Base-by-base conservation (phyloP, 2,888 invertebrate species). In the Drosophila kambysellisi region DNA sequence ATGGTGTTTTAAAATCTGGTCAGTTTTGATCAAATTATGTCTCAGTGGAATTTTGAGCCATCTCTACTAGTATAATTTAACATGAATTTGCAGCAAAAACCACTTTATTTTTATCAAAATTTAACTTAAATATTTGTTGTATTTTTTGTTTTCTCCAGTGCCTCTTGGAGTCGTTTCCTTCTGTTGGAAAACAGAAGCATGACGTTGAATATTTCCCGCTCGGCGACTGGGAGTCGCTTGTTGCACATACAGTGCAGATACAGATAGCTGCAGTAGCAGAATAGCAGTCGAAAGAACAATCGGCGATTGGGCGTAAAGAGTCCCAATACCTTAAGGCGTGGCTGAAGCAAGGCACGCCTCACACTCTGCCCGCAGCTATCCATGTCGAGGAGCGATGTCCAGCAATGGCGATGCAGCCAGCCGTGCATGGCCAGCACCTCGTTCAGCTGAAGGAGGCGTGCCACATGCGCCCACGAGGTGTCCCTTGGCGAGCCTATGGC, bases 241-340 rank as follows among this genome's bases (percentile, higher is more conserved):
- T 63, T 73, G 74, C 76, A 76, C 54, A 70, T 74, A 32, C 54
- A 79, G 39, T 66, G 67, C 39, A 82, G 53, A 35, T 83, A 69
- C 33, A 80, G 32, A 15, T 66, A 68, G 53, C 68, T 64, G 52
- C 70, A 85, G 58, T 71, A 85, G 35, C 59, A 53, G 17, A 82
- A 80, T 0, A 59, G 25, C 25, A 82, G 39, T 1, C 82, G 76
- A 17, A 82, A 82, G 52, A 82, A 66, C 1, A 82, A 37, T 1
- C 62, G 58, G 5, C 71, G 66, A 32, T 70, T 79, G 56, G 82
- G 83, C 12, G 65, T 70, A 4, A 74, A 74, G 4, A 85, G 48
- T 0, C 80, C 86, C 2, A 82, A 48, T 0, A 73, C 20, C 29
- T 74, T 46, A 0, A 70, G 66, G 50, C 69, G 70, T n/a, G 69